Evolutionary conservation across 2,797 vertebrate genomes (phyloP), one percentile per base, ranked within the genome.

Genomic region (Ctenosaura bakeri): DNA sequence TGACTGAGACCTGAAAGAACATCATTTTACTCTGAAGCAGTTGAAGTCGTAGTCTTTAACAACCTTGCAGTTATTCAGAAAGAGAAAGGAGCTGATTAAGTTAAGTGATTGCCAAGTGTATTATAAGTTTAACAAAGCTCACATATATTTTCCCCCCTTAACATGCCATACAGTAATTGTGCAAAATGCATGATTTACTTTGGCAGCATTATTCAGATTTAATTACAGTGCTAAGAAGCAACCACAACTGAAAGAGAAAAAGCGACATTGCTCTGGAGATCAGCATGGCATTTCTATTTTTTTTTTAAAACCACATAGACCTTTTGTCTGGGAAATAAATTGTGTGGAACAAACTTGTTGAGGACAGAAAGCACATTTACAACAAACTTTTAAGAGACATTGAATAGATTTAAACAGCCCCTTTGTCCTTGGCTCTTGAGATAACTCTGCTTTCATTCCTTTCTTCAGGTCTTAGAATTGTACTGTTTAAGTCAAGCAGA

Each of bases 211-310:
- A 96, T 96, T 96, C 94, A 96, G 96, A 97, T 97, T 96, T 98
- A 98, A 98, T 97, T 98, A 97, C 91, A 97, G 95, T 95, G 96
- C 97, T 97, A 97, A 97, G 96, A 97, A 97, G 95, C 93, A 97
- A 95, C 94, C 91, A 87, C 87, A 96, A 94, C 96, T 96, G 96
- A 96, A 97, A 97, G 96, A 95, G 96, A 92, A 92, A 95, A 94
- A 96, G 94, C 94, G 94, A 85, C 87, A 94, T 35, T 91, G 93
- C 96, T 96, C 90, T 88, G 92, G 96, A 93, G 94, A 97, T 96
- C 96, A 97, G 96, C 96, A 95, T 94, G 96, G 93, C 92, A 95
- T 91, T 92, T 96, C 90, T 93, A 90, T 89, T 35, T 74, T 86
- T 54, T 50, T 46, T 29, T 20, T 46, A 35, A n/a, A 35, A 87